Percentiles rank a stretch among this genome's conserved stretches.
Conservation (phyloP, 2,888 invertebrate genomes). For the Rhamphomyia laevipes region DNA sequence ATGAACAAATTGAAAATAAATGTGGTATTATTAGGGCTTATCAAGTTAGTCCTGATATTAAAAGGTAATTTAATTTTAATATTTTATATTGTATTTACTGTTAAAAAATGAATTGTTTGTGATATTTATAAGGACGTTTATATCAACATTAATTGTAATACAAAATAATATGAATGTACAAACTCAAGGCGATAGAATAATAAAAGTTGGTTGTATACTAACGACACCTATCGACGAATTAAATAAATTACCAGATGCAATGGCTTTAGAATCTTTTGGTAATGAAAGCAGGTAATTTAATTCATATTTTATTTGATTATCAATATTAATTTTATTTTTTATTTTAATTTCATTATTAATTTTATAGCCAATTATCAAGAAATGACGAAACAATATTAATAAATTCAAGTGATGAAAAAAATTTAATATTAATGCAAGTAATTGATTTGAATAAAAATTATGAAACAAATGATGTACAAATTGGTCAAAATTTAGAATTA, state of each 20-base stretch:
- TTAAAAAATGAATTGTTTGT: too few relatives aligned
- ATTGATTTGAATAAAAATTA: constrained; percentile 44
- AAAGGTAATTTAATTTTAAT: too few relatives aligned
- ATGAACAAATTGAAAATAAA: constrained; percentile 32
- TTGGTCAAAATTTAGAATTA: constrained; percentile 55
- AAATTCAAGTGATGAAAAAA: constrained; percentile 23
- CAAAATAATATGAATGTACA: constrained; percentile 78
- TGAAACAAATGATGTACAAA: constrained; percentile 50
- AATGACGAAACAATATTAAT: constrained; percentile 27
- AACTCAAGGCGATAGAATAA: constrained; percentile 70
- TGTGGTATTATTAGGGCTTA: constrained; percentile 36
- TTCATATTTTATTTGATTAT: not conserved
- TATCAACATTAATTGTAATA: constrained; percentile 64
- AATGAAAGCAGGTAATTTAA: constrained; percentile 30
- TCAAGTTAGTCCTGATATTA: constrained; percentile 22
- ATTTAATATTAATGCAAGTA: constrained; percentile 40
- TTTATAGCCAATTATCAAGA: not conserved
- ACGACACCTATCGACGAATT: constrained; percentile 22
- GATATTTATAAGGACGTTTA: constrained; percentile 52
- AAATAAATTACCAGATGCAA: constrained; percentile 37
- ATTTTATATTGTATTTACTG: not conserved
- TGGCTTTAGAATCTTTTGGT: constrained; percentile 43
- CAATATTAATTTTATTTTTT: not conserved
- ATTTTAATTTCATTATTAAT: not conserved
- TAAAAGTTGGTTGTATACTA: constrained; percentile 68